Evolutionary conservation across 2,113 vertebrate genomes (phyloP).

Genomic region (Ochotona princeps): DNA sequence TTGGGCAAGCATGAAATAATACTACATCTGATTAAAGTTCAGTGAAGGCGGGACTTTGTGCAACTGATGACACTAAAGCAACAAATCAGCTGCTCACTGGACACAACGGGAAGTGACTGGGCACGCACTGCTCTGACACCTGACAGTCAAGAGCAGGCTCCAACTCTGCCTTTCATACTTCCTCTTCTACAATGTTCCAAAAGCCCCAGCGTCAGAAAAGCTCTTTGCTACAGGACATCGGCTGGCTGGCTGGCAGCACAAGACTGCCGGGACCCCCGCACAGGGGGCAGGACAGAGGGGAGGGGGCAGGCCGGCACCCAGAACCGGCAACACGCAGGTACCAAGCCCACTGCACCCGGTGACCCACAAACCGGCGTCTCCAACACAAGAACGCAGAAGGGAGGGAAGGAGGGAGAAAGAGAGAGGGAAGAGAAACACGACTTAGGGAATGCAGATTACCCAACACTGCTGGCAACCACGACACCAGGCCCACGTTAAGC

Average conservation of each 20-base stretch:
- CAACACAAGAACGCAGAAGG: too few relatives aligned
- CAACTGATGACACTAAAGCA: not conserved
- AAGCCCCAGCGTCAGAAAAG: not conserved
- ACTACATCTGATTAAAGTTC: not conserved
- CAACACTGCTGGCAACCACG: not conserved
- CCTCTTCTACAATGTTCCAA: not conserved
- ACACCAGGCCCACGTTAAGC: not conserved
- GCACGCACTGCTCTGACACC: not conserved
- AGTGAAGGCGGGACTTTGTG: not conserved
- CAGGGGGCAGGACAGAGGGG: not conserved
- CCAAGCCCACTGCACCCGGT: too few relatives aligned
- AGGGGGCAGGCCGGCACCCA: not conserved
- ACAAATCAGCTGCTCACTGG: not conserved
- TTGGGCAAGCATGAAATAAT: not conserved
- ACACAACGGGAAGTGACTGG: not conserved
- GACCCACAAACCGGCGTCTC: too few relatives aligned
- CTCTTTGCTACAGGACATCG: constrained; percentile 9
- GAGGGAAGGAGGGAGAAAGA: too few relatives aligned
- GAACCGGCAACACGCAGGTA: too few relatives aligned
- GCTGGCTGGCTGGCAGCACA: not conserved
- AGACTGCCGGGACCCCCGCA: too few relatives aligned
- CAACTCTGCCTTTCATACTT: not conserved
- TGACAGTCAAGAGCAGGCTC: not conserved
- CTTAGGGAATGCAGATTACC: not conserved
- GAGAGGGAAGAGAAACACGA: too few relatives aligned